Evolutionary conservation across 2,797 vertebrate genomes (phyloP), one percentile per base, ranked within the genome.

Genomic region (Semaprochilodus insignis): DNA sequence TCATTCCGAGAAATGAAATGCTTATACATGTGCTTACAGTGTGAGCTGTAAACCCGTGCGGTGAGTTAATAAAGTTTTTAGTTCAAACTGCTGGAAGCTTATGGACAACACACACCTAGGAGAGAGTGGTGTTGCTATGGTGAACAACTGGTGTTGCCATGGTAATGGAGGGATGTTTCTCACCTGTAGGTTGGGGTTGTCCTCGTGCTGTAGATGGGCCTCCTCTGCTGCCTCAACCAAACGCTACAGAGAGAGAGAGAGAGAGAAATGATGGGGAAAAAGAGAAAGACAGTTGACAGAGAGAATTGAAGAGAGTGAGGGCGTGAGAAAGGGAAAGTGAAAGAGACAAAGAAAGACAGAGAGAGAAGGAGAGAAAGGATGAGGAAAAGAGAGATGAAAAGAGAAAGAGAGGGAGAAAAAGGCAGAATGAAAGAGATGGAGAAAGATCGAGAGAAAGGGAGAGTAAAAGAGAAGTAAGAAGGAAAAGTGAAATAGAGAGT

Each of bases 141-240:
- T 74, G 34, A 69, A 51, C 2, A 48, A 62, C 66, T 71, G 40
- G 0, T 19, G 44, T 80, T 76, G 11, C 40, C 40, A 80, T n/a
- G 54, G 78, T 77, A 59, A 55, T 62, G 7, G 16, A 54, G 23
- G 31, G 21, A 34, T 67, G 81, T 25, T 14, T 83, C 87, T 89
- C 91, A 99, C 98, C 97, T 99, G 97, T 36, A 99, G 92, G 86
- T 99, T 92, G 80, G 97, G 97, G 89, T 99, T 96, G 84, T 99
- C 98, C 78, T 97, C 96, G 1, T 99, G 98, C 85, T 98, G 97
- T 81, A 99, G 92, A 72, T 99, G 97, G 69, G 98, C 98, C 85
- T 98, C 97, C 88, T 99, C 98, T 67, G 98, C 98, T 66, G 97
- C 98, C 88, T 98, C 97, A 21, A 99, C 98, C 77, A 99, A 94